These are phyloP conservation scores for Rattus rattus DNA, from an alignment of 2,113 vertebrate species.

Conservation along the genomic window DNA sequence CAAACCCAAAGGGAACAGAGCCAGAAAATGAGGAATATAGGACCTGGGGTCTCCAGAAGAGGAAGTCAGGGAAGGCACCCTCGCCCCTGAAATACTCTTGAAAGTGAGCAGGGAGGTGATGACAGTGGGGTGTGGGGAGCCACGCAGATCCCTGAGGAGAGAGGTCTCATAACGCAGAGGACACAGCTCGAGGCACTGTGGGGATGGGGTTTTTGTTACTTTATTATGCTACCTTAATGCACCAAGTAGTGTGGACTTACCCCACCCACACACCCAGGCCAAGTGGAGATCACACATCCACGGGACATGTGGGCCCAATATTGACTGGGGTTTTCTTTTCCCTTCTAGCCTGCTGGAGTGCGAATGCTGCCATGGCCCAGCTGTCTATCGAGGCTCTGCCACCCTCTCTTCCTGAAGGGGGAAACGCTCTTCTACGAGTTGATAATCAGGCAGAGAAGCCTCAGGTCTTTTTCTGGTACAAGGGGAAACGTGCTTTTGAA, in stretches of 20 bases:
- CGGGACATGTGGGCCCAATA: background rate
- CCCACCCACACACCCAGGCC: background rate
- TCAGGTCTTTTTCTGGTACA: background rate
- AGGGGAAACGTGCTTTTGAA: background rate
- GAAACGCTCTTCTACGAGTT: background rate
- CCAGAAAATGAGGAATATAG: background rate
- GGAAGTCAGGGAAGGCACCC: background rate
- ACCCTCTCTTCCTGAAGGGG: background rate
- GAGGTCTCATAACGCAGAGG: background rate
- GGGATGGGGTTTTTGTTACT: background rate
- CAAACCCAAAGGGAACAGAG: background rate
- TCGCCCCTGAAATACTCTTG: background rate
- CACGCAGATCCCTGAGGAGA: background rate
- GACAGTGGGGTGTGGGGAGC: background rate
- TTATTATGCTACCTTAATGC: no score
- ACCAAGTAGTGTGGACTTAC: background rate
- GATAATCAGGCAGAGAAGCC: no score
- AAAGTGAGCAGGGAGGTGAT: background rate
- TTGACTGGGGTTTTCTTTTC: background rate
- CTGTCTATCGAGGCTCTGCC: background rate
- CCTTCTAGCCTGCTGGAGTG: background rate
- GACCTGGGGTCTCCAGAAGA: background rate
- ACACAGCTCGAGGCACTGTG: background rate
- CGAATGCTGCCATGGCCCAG: no score
- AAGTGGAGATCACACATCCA: background rate